Base-by-base conservation (phyloP, 2,888 invertebrate genomes). In the Andrena hattorfiana region DNA sequence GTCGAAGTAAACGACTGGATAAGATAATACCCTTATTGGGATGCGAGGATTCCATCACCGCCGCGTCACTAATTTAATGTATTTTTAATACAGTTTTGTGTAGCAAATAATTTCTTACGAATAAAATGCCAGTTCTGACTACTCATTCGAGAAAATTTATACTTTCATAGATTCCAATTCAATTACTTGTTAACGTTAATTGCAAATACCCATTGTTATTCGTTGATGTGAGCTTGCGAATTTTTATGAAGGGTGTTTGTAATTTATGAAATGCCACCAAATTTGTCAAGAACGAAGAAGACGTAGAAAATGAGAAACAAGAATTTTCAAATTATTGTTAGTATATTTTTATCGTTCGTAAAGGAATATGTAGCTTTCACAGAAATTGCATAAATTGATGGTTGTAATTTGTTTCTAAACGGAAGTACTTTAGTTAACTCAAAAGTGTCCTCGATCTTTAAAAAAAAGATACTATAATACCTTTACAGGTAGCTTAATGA, bases 1-100 rank as follows among this genome's bases (percentile, higher is more conserved):
- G 8, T 91, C 92, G 85, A 92, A 86, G 48, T 80, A 32, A 87
- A 23, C 8, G 2, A 6, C 2, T 16, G 0, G 13, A 54, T 35
- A 7, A 35, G 16, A 49, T 23, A 13, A 3, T n/a, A n/a, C 26
- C 8, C 26, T 26, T 0, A 8, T 56, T 0, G 2, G 5, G 7
- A 7, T 32, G 20, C 26, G 1, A 16, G 2, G 8, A 20, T 20
- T 7, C 0, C 16, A 7, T 20, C 5, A 13, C n/a, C 4, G 26
- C 8, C 3, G 13, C 23, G 8, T 49, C 16, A 16, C 16, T 68
- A 56, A 35, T 8, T 56, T 13, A 13, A 30, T 3, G 0, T 30
- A 20, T 13, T 5, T 13, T 60, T 60, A 20, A 70, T 48, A 7
- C 10, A 20, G 30, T 5, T 16, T 35, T 4, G 13, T 35, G 56